phyloP scores from a whole-genome alignment of 2,113 vertebrate species.

The Trichechus manatus region DNA sequence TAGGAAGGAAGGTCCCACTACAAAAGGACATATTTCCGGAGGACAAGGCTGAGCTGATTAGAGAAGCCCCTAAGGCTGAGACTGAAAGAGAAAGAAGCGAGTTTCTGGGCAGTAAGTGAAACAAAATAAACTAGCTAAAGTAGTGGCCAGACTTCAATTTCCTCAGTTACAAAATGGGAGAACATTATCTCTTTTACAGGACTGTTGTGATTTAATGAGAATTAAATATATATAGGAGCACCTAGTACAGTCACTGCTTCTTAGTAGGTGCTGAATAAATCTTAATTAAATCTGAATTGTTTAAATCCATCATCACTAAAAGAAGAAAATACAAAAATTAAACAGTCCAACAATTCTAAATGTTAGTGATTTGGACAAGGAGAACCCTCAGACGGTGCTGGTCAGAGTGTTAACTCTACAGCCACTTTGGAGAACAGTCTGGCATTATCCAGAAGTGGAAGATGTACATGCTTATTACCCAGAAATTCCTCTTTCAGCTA shows the following conservation, averaged over 20 bases:
- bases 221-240: neutral
- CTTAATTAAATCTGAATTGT: conserved; percentile 3
- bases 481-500: neutral
- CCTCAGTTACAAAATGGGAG: neutral
- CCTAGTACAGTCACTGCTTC: neutral
- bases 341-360: neutral
- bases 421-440: neutral
- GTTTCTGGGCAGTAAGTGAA: neutral
- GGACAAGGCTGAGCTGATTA: neutral
- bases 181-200: neutral
- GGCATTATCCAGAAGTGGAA: neutral
- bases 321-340: neutral
- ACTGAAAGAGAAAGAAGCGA: neutral
- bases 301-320: conserved; percentile 13
- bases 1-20: neutral
- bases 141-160: neutral
- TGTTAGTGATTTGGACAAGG: neutral
- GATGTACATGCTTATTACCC: neutral
- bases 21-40: neutral
- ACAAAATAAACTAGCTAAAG: neutral
- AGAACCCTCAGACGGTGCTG: neutral
- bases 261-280: neutral
- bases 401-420: neutral
- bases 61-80: neutral
- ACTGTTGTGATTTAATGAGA: neutral